Conservation (phyloP, 2,888 invertebrate species). For the Philereme vetulata region DNA sequence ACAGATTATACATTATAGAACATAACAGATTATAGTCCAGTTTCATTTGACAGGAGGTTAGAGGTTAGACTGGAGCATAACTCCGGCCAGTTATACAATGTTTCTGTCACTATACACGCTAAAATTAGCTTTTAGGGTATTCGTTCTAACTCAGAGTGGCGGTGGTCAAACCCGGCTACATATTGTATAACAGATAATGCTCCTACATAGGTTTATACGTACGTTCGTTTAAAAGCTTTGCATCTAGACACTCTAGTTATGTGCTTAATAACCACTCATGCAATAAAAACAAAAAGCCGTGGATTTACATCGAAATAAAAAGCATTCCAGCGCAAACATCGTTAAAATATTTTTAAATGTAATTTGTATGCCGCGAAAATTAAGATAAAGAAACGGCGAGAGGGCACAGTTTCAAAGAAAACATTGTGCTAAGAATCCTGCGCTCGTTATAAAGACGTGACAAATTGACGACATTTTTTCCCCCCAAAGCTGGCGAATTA, state of each 20-base stretch:
- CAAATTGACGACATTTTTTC: conserved; percentile 76
- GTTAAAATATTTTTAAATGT: conserved; percentile 43
- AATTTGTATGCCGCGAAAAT: conserved; percentile 38
- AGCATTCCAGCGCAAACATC: conserved; percentile 36
- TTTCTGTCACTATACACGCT: conserved; percentile 58
- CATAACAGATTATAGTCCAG: conserved; percentile 51
- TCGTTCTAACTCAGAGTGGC: conserved; percentile 49
- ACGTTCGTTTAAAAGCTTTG: conserved; percentile 47
- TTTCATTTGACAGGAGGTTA: conserved; percentile 43
- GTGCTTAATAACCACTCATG: conserved; percentile 31
- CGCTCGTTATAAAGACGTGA: conserved; percentile 69
- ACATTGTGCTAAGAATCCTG: conserved; percentile 54
- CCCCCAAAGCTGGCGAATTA: conserved; percentile 71
- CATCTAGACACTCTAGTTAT: conserved; percentile 22
- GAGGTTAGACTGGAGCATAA: conserved; percentile 6
- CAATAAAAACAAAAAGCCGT: conserved; percentile 36
- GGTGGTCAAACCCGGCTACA: conserved; percentile 50
- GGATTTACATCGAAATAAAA: conserved; percentile 39
- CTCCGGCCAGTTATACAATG: conserved; percentile 53
- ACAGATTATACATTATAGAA: conserved; percentile 48
- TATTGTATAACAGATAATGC: conserved; percentile 49
- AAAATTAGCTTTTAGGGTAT: conserved; percentile 69
- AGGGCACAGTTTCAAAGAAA: conserved; percentile 46
- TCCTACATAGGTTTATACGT: conserved; percentile 18
- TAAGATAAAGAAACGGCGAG: conserved; percentile 42